Evolutionary conservation across 1,140 invertebrate species (phyloP).

Genomic region (Cherax destructor): DNA sequence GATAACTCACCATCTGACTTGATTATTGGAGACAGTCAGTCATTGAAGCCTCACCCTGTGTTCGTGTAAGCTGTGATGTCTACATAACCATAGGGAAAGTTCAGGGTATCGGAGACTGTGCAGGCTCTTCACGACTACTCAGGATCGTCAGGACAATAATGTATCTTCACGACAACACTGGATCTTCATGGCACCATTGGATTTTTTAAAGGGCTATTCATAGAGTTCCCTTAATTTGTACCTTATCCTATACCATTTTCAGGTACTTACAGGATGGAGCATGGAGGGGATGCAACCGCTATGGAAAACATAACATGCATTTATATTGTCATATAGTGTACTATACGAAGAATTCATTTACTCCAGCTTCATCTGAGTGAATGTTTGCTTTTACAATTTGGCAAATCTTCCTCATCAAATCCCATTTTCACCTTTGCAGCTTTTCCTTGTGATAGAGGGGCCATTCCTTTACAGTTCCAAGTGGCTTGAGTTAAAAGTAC

Average conservation of each 20-base stretch:
- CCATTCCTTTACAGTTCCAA: constrained; percentile 38
- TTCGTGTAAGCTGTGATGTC: not conserved
- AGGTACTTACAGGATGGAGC: constrained; percentile 1
- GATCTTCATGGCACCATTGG: not conserved
- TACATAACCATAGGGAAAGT: not conserved
- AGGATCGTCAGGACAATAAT: constrained; percentile 32
- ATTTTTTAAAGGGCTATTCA: not conserved
- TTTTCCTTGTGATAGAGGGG: constrained; percentile 13
- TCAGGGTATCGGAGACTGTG: not conserved
- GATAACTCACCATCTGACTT: not conserved
- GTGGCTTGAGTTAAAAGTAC: constrained; percentile 29
- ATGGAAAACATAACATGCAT: not conserved
- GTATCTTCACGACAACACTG: constrained; percentile 24
- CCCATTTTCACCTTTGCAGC: not conserved
- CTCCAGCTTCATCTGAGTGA: not conserved
- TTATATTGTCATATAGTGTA: not conserved
- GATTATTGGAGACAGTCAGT: constrained; percentile 7
- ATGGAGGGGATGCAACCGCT: constrained; percentile 14
- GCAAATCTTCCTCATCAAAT: not conserved
- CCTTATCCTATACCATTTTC: constrained; percentile 12
- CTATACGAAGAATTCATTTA: constrained; percentile 2
- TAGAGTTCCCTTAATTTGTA: not conserved
- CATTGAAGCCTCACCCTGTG: not conserved
- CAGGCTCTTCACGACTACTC: constrained; percentile 50
- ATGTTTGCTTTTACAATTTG: constrained; percentile 1